Conservation (phyloP, 2,797 vertebrate genomes). For the Bovichtus diacanthus region DNA sequence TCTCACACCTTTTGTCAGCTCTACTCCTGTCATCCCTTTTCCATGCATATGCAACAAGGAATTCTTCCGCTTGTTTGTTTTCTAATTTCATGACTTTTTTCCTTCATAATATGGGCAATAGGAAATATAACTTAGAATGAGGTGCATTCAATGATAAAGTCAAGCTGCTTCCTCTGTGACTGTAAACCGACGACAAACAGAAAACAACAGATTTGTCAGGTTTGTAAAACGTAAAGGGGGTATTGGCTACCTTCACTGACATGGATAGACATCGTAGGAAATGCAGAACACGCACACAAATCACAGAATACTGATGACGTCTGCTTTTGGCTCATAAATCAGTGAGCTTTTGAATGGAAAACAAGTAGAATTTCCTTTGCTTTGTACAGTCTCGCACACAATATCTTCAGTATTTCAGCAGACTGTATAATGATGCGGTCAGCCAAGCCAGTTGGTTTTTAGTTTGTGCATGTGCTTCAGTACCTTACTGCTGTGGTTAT, state of each 20-base stretch:
- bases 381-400: not conserved
- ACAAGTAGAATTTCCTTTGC: not conserved
- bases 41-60: not conserved
- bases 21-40: too few relatives aligned
- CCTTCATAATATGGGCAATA: not conserved
- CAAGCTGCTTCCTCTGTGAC: not conserved
- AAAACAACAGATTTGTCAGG: too few relatives aligned
- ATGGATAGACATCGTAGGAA: not conserved
- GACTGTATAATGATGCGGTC: too few relatives aligned
- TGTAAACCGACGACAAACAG: not conserved
- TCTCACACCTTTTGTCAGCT: too few relatives aligned
- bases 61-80: too few relatives aligned
- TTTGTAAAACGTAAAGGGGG: not conserved
- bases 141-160: not conserved
- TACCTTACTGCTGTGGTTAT: not conserved
- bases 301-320: too few relatives aligned
- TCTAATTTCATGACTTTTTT: not conserved
- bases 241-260: not conserved
- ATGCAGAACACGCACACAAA: not conserved
- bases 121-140: not conserved
- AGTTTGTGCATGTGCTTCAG: too few relatives aligned
- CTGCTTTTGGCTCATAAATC: not conserved
- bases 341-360: not conserved
- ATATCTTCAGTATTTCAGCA: not conserved
- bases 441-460: not conserved